These are phyloP conservation scores for Sciurus vulgaris DNA, from an alignment of 2,797 vertebrate species.

Conservation along the genomic window DNA sequence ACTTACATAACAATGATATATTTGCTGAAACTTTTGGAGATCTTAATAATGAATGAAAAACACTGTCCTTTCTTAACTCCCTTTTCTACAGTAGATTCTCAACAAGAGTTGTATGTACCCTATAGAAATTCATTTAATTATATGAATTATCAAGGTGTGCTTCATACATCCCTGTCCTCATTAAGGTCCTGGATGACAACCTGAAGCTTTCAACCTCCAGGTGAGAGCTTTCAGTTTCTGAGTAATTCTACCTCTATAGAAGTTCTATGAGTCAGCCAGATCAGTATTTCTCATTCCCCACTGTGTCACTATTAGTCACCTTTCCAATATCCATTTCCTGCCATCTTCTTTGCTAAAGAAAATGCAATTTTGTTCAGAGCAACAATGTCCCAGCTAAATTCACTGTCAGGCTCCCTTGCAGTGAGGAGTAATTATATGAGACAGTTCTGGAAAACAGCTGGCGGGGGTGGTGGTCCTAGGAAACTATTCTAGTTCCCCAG, in stretches of 20 bases:
- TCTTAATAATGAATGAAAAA: constrained; percentile 12
- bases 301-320: background rate
- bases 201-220: background rate
- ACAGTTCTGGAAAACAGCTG: background rate
- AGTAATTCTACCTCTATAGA: background rate
- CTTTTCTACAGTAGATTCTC: constrained; percentile 34
- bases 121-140: constrained; percentile 21
- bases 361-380: constrained; percentile 14
- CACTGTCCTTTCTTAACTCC: background rate
- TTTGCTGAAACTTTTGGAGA: constrained; percentile 21
- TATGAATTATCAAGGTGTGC: constrained; percentile 6
- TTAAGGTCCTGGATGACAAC: background rate
- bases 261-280: background rate
- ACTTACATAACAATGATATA: background rate
- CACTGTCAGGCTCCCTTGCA: background rate
- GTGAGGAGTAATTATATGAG: background rate
- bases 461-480: background rate
- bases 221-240: background rate
- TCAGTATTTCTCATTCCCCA: background rate
- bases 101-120: background rate
- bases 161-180: background rate
- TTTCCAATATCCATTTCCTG: background rate
- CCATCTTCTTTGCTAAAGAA: background rate
- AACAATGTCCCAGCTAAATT: background rate
- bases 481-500: background rate